Percentiles rank a stretch among this genome's conserved stretches.
Evolutionary conservation across 2,113 vertebrate genomes (phyloP).

Genomic region (Lepisosteus osseus): DNA sequence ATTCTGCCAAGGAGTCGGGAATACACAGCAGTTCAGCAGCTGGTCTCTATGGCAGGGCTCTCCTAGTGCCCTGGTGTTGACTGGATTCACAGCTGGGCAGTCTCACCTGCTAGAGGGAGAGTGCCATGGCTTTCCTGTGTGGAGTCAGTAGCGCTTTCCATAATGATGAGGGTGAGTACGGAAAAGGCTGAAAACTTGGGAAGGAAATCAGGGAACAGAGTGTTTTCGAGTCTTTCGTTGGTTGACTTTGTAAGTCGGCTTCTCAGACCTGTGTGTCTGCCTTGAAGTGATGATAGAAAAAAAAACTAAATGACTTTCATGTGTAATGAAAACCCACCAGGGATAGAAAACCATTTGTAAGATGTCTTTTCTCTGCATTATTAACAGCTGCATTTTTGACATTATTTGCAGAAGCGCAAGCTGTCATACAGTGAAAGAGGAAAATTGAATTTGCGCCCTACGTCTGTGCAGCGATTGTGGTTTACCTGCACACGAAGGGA

Average conservation of each 20-base stretch:
- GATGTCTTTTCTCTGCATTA: too few relatives aligned
- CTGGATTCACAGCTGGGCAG: background rate
- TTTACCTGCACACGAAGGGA: too few relatives aligned
- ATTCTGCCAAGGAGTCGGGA: background rate
- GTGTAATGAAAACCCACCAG: too few relatives aligned
- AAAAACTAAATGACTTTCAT: too few relatives aligned
- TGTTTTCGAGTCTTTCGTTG: background rate
- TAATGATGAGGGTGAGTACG: conserved; percentile 31
- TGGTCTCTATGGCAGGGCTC: background rate
- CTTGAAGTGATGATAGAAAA: background rate
- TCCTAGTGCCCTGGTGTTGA: background rate
- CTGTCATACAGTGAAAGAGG: too few relatives aligned
- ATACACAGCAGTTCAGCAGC: background rate
- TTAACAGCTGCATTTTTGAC: too few relatives aligned
- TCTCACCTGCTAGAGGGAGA: background rate
- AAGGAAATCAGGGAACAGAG: background rate
- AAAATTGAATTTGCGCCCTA: too few relatives aligned
- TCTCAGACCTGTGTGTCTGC: background rate
- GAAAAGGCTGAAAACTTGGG: background rate
- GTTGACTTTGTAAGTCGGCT: background rate
- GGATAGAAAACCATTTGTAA: too few relatives aligned
- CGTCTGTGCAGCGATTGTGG: too few relatives aligned
- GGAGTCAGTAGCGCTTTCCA: conserved; percentile 29
- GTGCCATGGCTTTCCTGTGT: conserved; percentile 34
- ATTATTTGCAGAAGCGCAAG: too few relatives aligned